Percentiles rank a stretch among this genome's conserved stretches.
phyloP scores from a whole-genome alignment of 2,113 vertebrate genomes.

The Dendrocopos noguchii region DNA sequence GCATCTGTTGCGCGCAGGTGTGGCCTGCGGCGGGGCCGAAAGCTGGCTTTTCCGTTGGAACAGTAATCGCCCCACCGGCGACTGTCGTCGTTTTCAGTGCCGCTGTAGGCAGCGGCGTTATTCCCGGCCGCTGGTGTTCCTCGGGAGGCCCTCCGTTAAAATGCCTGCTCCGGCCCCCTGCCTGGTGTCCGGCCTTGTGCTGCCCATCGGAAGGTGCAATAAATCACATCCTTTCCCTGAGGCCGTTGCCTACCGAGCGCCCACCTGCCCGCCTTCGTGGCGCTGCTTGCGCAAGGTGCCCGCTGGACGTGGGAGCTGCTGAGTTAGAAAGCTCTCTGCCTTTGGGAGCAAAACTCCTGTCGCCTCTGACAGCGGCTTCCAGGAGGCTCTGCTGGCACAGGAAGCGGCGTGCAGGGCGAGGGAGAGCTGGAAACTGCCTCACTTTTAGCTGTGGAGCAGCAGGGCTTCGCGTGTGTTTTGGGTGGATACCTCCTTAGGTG shows the following conservation, averaged over 20 bases:
- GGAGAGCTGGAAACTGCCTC: not conserved
- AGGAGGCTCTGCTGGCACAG: not conserved
- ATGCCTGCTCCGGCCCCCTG: accelerated
- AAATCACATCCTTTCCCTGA: accelerated
- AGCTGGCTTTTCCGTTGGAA: no score
- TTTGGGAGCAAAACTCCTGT: not conserved
- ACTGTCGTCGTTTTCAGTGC: not conserved
- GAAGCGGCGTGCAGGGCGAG: not conserved
- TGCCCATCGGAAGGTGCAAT: accelerated
- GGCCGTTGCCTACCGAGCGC: accelerated
- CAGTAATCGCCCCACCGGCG: not conserved
- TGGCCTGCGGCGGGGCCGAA: no score
- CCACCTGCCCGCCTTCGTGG: accelerated
- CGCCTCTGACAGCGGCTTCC: not conserved
- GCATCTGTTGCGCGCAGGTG: accelerated
- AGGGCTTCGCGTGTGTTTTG: not conserved
- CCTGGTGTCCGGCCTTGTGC: accelerated
- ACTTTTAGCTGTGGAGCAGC: not conserved
- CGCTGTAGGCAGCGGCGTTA: not conserved
- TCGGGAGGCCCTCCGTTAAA: no score
- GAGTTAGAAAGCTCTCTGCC: accelerated
- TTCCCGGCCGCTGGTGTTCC: not conserved
- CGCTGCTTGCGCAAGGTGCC: accelerated
- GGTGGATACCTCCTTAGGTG: accelerated
- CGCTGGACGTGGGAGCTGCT: accelerated